Conservation (phyloP, 2,888 invertebrate genomes). For the Listrodromus nycthemerus region DNA sequence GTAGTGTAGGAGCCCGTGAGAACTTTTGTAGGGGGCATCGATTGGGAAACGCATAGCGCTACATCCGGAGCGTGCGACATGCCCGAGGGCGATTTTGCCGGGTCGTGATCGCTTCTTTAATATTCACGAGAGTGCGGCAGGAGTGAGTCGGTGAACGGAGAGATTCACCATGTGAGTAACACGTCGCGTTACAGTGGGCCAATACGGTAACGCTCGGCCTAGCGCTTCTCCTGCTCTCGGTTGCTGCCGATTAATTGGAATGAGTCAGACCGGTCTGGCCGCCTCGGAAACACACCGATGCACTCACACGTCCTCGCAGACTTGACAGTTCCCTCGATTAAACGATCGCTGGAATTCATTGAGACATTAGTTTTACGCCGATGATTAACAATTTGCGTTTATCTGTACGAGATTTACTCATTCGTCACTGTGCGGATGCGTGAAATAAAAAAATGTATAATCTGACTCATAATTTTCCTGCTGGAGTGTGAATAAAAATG, state of each 20-base stretch:
- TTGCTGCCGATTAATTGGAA: slow-evolving; percentile 54
- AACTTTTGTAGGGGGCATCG: slow-evolving; percentile 41
- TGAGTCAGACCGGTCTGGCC: slow-evolving; percentile 56
- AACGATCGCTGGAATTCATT: slow-evolving; percentile 41
- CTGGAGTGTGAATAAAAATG: too few species aligned
- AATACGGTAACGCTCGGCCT: slow-evolving; percentile 19
- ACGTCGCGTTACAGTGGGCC: slow-evolving; percentile 27
- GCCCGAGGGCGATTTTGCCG: slow-evolving; percentile 59
- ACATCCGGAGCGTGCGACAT: slow-evolving; percentile 63
- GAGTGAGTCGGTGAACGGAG: slow-evolving; percentile 52
- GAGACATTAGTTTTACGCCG: slow-evolving; percentile 1
- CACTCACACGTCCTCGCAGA: not conserved
- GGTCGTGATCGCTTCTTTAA: slow-evolving; percentile 53
- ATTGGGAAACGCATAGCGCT: slow-evolving; percentile 59
- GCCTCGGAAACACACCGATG: slow-evolving; percentile 26
- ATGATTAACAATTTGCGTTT: not conserved
- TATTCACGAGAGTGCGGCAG: slow-evolving; percentile 60
- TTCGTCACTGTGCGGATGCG: not conserved
- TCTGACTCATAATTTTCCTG: not conserved
- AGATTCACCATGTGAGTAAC: slow-evolving; percentile 60
- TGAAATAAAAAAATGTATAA: not conserved
- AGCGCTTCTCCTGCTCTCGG: slow-evolving; percentile 34
- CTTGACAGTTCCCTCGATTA: slow-evolving; percentile 11
- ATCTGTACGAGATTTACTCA: not conserved
- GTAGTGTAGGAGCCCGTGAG: slow-evolving; percentile 29